A percentile compares a stretch with the other conserved stretches of the same genome.
Conservation (phyloP, 92 coral and sea anemone genomes). For the Epizoanthus rinbou region DNA sequence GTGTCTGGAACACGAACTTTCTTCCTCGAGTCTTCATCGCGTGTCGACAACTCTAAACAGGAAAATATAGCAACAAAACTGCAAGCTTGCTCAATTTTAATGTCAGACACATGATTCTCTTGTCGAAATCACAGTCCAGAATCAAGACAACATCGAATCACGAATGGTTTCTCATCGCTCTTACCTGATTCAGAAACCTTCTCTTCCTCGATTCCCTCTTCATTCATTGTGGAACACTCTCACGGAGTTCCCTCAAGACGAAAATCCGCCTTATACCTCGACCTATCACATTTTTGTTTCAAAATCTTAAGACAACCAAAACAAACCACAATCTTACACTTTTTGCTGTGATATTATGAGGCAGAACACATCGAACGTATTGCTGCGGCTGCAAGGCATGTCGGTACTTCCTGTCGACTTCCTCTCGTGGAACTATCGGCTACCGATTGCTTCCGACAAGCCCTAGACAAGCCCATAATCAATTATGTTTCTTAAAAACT, state of each 20-base stretch:
- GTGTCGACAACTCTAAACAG: slow-evolving; percentile 11
- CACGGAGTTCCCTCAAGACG: slow-evolving; percentile 37
- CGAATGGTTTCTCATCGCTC: slow-evolving; percentile 1
- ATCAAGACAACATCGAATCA: not conserved
- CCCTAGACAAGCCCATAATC: too few relatives aligned
- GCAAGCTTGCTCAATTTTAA: slow-evolving; percentile 29
- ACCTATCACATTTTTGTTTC: slow-evolving; percentile 23
- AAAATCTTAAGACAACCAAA: not conserved
- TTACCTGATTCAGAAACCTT: slow-evolving; percentile 13
- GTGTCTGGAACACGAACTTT: slow-evolving; percentile 63
- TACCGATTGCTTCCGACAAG: slow-evolving; percentile 7
- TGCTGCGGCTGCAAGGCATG: not conserved
- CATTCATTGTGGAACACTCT: slow-evolving; percentile 27
- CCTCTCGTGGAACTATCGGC: not conserved
- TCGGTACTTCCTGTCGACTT: not conserved
- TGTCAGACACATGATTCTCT: not conserved
- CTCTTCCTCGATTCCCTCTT: not conserved
- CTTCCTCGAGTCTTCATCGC: slow-evolving; percentile 10
- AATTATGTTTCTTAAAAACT: too few relatives aligned
- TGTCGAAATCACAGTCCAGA: too few relatives aligned
- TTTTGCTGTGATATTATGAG: not conserved
- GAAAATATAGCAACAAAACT: not conserved
- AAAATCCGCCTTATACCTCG: not conserved
- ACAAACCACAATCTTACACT: not conserved
- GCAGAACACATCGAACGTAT: not conserved